Conservation (phyloP, 1,140 invertebrate species). For the Dinothrombium tinctorium region DNA sequence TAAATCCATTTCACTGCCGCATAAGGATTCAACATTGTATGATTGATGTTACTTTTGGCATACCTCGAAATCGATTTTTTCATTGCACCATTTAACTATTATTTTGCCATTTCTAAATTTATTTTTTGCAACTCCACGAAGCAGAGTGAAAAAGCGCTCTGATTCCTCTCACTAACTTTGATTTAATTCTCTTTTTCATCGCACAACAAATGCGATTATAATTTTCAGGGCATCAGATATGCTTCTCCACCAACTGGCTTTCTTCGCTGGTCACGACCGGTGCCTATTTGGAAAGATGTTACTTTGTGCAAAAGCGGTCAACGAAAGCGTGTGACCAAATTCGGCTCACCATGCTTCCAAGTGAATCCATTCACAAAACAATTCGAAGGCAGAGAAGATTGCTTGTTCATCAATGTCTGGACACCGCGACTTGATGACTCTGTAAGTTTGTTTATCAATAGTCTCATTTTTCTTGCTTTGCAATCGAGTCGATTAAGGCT, state of each 20-base stretch:
- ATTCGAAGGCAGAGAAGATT: slow-evolving; percentile 45
- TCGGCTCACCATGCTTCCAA: slow-evolving; percentile 14
- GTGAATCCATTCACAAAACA: slow-evolving; percentile 14
- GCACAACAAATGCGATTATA: too few relatives aligned
- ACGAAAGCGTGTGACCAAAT: slow-evolving; percentile 10
- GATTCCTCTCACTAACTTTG: too few relatives aligned
- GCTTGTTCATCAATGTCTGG: slow-evolving; percentile 78
- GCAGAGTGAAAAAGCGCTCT: too few relatives aligned
- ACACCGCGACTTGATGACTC: slow-evolving; percentile 32
- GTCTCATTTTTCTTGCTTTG: background rate
- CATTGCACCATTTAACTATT: too few relatives aligned
- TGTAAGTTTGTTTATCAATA: slow-evolving; percentile 8
- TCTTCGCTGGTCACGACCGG: slow-evolving; percentile 25
- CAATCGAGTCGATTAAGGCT: background rate
- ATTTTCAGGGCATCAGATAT: slow-evolving; percentile 42
- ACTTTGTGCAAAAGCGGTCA: slow-evolving; percentile 10
- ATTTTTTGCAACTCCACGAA: too few relatives aligned
- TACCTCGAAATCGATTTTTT: too few relatives aligned
- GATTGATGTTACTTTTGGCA: too few relatives aligned
- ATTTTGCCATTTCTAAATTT: too few relatives aligned
- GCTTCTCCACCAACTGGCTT: slow-evolving; percentile 37
- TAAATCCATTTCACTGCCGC: too few relatives aligned
- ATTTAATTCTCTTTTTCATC: too few relatives aligned
- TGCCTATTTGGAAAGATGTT: slow-evolving; percentile 12
- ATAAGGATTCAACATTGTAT: too few relatives aligned